Conservation (phyloP, 2,888 invertebrate genomes). For the Drosophila prolongata region DNA sequence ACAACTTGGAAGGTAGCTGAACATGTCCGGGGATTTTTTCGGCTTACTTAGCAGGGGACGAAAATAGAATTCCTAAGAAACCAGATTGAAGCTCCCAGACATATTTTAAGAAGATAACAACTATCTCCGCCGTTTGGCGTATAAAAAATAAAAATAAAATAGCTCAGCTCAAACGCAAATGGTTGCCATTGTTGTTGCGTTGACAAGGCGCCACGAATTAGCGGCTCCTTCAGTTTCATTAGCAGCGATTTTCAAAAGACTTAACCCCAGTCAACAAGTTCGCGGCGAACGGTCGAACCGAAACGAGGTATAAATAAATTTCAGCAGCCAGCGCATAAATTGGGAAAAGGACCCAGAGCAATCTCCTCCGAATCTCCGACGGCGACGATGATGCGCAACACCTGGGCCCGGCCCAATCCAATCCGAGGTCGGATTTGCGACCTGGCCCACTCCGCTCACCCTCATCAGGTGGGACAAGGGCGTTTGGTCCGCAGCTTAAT, state of each 20-base stretch:
- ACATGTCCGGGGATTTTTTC: conserved; percentile 1
- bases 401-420: conserved; percentile 53
- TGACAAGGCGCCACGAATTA: conserved; percentile 63
- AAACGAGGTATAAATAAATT: conserved; percentile 57
- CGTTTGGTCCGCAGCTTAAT: conserved; percentile 69
- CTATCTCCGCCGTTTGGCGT: conserved; percentile 29
- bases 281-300: conserved; percentile 1
- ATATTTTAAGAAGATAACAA: background rate
- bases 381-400: conserved; percentile 67
- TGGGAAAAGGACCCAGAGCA: conserved; percentile 25
- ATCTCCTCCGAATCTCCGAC: conserved; percentile 18
- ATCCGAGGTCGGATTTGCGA: conserved; percentile 14
- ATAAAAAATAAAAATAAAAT: background rate
- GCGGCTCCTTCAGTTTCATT: conserved; percentile 70
- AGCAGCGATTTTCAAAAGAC: conserved; percentile 62
- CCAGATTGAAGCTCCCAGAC: background rate
- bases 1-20: background rate
- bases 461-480: conserved; percentile 63
- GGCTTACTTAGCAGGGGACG: background rate
- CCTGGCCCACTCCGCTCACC: conserved; percentile 36
- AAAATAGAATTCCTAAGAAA: conserved; percentile 15
- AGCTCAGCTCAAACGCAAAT: background rate
- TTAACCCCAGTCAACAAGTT: conserved; percentile 63
- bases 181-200: conserved; percentile 2
- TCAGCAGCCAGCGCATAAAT: conserved; percentile 50